Conservation (phyloP, 2,797 vertebrate genomes). For the Telmatherina bonti region DNA sequence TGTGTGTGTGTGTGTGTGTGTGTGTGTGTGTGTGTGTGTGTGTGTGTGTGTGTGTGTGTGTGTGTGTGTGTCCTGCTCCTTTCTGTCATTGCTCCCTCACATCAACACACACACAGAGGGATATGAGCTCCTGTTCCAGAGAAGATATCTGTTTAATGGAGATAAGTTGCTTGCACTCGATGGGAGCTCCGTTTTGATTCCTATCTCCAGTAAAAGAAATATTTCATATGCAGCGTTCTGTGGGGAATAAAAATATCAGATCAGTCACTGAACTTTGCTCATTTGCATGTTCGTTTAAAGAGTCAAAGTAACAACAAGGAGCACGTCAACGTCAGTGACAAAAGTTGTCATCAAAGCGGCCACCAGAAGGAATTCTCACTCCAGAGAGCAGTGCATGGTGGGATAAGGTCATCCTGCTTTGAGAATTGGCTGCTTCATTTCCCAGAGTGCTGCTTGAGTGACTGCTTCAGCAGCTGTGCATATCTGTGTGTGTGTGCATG, state of each 20-base stretch:
- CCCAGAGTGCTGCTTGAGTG: constrained; percentile 74
- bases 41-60: too few species aligned
- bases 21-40: too few species aligned
- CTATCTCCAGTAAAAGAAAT: constrained; percentile 10
- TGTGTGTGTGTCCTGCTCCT: too few species aligned
- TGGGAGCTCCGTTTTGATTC: constrained; percentile 14
- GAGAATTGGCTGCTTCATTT: constrained; percentile 71
- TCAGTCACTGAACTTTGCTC: constrained; percentile 12
- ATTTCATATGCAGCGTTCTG: constrained; percentile 9
- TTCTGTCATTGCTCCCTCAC: not conserved
- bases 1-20: too few species aligned
- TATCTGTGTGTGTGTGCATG: constrained; percentile 25
- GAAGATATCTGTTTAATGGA: constrained; percentile 25
- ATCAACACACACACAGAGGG: not conserved
- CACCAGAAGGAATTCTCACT: constrained; percentile 15
- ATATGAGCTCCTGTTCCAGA: not conserved
- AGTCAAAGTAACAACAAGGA: constrained; percentile 11
- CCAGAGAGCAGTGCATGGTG: constrained; percentile 46
- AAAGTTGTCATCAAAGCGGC: constrained; percentile 25
- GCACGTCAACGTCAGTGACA: constrained; percentile 6
- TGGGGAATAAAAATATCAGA: not conserved
- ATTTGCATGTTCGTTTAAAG: constrained; percentile 29
- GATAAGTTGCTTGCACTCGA: constrained; percentile 14
- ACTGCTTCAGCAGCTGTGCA: constrained; percentile 38
- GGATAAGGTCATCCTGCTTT: constrained; percentile 70